Base-by-base conservation (phyloP, 2,888 invertebrate genomes). In the Pseudococcus longispinus region DNA sequence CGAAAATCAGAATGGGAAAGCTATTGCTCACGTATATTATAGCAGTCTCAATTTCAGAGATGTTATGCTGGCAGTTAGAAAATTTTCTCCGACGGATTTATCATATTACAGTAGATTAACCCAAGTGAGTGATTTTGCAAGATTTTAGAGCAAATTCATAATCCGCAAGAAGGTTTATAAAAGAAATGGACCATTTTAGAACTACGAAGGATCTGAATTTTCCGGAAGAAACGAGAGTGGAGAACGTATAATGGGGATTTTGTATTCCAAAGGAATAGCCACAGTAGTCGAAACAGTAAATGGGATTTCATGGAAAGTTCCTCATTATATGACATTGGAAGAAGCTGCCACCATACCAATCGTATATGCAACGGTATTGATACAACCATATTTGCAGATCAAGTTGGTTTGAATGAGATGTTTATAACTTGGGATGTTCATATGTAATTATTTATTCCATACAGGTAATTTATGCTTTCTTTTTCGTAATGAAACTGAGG, bases 11-110 rank as follows among this genome's bases (percentile, higher is more conserved):
- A 6, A 8, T 46, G 83, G 18, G 46, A 83, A 83, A 83, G 13
- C 0, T 20, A 20, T 86, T n/a, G 8, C 65, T 42, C 37, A 85
- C 13, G 26, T 85, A 15, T 70, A 32, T 42, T 46, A 87, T 32
- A 65, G 44, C 42, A 23, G 83, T 65, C 26, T 98, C 15, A 99
- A 98, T 91, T 98, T 98, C 93, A 94, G 96, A 89, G 98, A 98
- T 90, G 92, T 98, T 0, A 98, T 98, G 98, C 92, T 96, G 0
- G 96, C 98, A 0, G 96, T 96, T 0, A 98, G 97, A 1, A 96
- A 96, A 90, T 93, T 98, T 8, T 94, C 95, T 8, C 94, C 95
- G 8, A 93, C 94, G 0, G 98, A 98, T 90, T 93, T 95, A 0
- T 93, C 96, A 0, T 95, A 95, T 0, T 92, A 92, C 42, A 92